Evolutionary conservation across 1,140 invertebrate genomes (phyloP).

Genomic region (Drosophila bifasciata): DNA sequence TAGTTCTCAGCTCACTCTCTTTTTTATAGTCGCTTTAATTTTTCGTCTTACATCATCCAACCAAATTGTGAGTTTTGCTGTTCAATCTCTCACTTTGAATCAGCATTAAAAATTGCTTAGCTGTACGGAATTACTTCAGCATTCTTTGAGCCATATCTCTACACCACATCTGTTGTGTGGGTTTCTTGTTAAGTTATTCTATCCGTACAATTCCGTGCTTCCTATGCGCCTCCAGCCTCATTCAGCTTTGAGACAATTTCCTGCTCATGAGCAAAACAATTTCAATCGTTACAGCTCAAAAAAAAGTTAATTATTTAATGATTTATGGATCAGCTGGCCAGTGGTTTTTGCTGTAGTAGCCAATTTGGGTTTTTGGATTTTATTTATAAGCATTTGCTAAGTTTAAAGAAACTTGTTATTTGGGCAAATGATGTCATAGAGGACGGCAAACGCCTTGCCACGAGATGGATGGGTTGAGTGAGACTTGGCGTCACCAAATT

Average conservation of each 20-base stretch:
- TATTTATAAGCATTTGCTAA: conserved; percentile 79
- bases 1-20: background rate
- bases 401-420: conserved; percentile 78
- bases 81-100: too few relatives aligned
- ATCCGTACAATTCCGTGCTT: conserved; percentile 34
- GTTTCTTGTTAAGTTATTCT: conserved; percentile 31
- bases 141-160: conserved; percentile 32
- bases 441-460: conserved; percentile 55
- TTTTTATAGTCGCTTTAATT: too few relatives aligned
- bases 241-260: conserved; percentile 52
- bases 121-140: conserved; percentile 10
- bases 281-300: conserved; percentile 42
- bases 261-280: conserved; percentile 45
- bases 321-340: conserved; percentile 68
- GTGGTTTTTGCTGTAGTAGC: conserved; percentile 32
- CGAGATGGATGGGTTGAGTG: conserved; percentile 28
- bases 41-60: conserved; percentile 34
- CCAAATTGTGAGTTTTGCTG: background rate
- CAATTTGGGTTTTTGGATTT: conserved; percentile 46
- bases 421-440: conserved; percentile 50
- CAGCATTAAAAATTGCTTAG: conserved; percentile 7
- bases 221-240: conserved; percentile 52
- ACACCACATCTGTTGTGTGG: conserved; percentile 24
- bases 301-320: conserved; percentile 82
- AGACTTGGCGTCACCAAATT: conserved; percentile 74